Evolutionary conservation across 2,888 invertebrate species (phyloP), one percentile per base, ranked within the genome.

Genomic region (Tenthredo distinguenda): DNA sequence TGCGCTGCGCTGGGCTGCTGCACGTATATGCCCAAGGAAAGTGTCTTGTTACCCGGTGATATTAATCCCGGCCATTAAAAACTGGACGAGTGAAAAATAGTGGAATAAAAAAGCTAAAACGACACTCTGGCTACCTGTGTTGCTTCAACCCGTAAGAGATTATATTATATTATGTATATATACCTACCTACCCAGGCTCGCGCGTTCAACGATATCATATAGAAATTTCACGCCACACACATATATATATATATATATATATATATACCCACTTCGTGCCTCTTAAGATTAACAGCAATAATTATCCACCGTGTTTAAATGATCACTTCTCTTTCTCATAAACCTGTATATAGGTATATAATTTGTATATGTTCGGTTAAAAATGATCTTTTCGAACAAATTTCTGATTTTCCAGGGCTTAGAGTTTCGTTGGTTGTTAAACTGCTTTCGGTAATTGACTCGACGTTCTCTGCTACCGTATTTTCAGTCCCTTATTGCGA

Each of bases 61-160:
- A 93, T 93, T 93, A 93, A 93, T 93, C 91, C 92, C 90, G 89
- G 87, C 92, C 92, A 93, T 93, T 93, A 93, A 93, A 93, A 93
- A 92, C 90, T 91, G 91, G 91, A 91, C 91, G 92, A 92, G 91
- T 92, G 92, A 93, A 93, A 93, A 93, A 92, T 92, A 90, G 91
- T 90, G 87, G 91, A 88, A 90, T 89, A 90, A 91, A 91, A 91
- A 86, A 90, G 87, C 89, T 87, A 87, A 87, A 87, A 85, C 86
- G 87, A 86, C 85, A 83, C 68, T 83, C 58, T 84, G 85, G 92
- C 92, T 92, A 92, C 92, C 92, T 90, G 92, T 92, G 89, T 91
- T 91, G 89, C 89, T 87, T 87, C 88, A 15, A 26, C 10, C 26
- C 26, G 12, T 47, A 21, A 62, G 62, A 62, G 21, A 62, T 62